Evolutionary conservation across 2,113 vertebrate genomes (phyloP).

Genomic region (Phrynocephalus versicolor): DNA sequence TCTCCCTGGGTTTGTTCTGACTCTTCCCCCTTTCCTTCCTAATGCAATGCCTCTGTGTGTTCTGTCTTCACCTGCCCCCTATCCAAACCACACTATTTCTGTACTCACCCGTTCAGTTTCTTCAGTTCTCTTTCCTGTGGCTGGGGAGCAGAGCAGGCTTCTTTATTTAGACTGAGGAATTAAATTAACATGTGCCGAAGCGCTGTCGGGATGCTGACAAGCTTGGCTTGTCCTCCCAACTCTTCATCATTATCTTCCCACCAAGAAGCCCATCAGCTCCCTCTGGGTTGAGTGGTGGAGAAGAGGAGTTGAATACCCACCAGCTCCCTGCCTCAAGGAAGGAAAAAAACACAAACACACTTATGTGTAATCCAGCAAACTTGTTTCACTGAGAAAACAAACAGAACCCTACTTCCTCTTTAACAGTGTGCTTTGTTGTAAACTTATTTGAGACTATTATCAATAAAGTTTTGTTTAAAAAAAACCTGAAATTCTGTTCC

Average conservation of each 20-base stretch:
- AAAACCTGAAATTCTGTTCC: conserved; percentile 8
- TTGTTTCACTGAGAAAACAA: conserved; percentile 42
- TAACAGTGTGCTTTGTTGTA: conserved; percentile 54
- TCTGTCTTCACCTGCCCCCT: conserved; percentile 16
- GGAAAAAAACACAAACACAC: background rate
- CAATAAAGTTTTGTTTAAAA: conserved; percentile 51
- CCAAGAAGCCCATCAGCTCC: conserved; percentile 13
- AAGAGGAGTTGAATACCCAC: conserved; percentile 1
- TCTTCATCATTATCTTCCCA: conserved; percentile 22
- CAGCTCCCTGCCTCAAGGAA: conserved; percentile 10
- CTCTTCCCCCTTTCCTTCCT: background rate
- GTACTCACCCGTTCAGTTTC: conserved; percentile 24
- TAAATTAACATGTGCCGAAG: conserved; percentile 23
- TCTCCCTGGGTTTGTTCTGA: background rate
- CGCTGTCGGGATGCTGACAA: conserved; percentile 15
- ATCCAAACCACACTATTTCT: conserved; percentile 15
- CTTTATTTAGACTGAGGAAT: conserved; percentile 29
- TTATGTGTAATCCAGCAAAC: conserved; percentile 37
- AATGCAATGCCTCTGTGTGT: conserved; percentile 33
- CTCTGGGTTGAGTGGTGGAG: conserved; percentile 16
- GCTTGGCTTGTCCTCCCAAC: conserved; percentile 3
- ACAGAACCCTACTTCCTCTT: conserved; percentile 42
- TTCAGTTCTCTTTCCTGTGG: conserved; percentile 19
- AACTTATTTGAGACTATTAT: conserved; percentile 54
- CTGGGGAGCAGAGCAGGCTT: conserved; percentile 16